Evolutionary conservation across 2,888 invertebrate species (phyloP).

Genomic region (Antitype chi): DNA sequence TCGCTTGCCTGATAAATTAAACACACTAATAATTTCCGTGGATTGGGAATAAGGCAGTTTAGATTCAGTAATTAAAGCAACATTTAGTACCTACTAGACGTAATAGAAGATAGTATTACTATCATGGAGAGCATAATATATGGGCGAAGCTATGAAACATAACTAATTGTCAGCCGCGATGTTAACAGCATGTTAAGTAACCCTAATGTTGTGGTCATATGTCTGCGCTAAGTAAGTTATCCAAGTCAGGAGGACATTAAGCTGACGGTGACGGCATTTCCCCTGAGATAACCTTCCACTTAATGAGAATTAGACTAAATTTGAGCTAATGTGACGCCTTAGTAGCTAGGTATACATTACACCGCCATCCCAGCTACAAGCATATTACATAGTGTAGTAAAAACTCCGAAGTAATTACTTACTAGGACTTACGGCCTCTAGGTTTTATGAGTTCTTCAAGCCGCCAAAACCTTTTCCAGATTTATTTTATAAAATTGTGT

Average conservation of each 20-base stretch:
- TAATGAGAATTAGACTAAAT: conserved; percentile 43
- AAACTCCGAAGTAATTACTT: conserved; percentile 26
- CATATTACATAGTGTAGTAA: conserved; percentile 11
- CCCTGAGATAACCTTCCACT: conserved; percentile 34
- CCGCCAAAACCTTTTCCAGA: background rate
- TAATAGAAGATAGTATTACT: conserved; percentile 7
- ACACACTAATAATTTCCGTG: conserved; percentile 28
- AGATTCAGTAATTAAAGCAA: conserved; percentile 4
- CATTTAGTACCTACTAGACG: background rate
- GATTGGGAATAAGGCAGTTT: conserved; percentile 39
- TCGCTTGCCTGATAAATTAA: conserved; percentile 28
- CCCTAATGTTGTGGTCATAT: conserved; percentile 21
- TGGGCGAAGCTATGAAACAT: conserved; percentile 5
- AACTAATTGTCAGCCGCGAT: conserved; percentile 26
- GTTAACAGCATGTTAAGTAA: conserved; percentile 48
- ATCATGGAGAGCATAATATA: background rate
- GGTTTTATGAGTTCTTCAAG: conserved; percentile 20
- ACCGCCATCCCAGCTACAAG: conserved; percentile 1
- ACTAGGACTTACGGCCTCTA: background rate
- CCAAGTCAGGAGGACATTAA: conserved; percentile 33
- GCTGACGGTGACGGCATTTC: conserved; percentile 42
- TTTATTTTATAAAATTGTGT: conserved; percentile 19
- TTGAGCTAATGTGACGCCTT: conserved; percentile 36
- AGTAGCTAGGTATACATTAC: background rate
- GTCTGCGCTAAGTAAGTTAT: conserved; percentile 40